Base-by-base conservation (phyloP, 2,113 vertebrate genomes). In the Chamaetylas fuelleborni region DNA sequence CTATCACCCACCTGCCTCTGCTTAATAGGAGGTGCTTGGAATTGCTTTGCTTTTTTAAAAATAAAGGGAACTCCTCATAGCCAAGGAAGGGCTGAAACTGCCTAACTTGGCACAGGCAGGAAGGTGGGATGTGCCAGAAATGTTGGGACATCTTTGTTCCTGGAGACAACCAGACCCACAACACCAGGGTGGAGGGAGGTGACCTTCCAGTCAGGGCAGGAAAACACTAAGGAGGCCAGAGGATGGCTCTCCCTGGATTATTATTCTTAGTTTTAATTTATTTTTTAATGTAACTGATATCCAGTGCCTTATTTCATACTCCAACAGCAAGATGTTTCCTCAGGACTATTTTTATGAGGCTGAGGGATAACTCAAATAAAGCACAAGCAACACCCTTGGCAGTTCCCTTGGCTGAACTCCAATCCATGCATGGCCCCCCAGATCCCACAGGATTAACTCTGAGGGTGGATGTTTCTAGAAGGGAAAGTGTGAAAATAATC, bases 401-500 rank as follows among this genome's bases (percentile, higher is more conserved):
- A 28, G 4, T 8, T 36, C 67, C 36, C 64, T 13, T 22, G 20
- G 56, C 67, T n/a, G 47, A 50, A 10, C 57, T 26, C 4, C 0
- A 8, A 5, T 19, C 9, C 2, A 9, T 4, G 33, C 4, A 25
- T 1, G 16, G 40, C 22, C 33, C 22, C 5, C 36, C 56, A 45
- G 36, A 64, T 50, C 62, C 76, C 80, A 26, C 23, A 13, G 34
- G 20, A 47, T 10, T 64, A 26, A 40, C 31, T 34, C 3, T 8
- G 40, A 3, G 40, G 16, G 33, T 10, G 9, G 14, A 0, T 16
- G 19, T 66, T 74, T 91, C 81, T 94, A 84, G 69, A 87, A 90
- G 43, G 77, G 42, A 94, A 86, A 71, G 51, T 42, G 57, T 57
- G 36, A 51, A 89, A 92, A 54, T n/a, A 33, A 57, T 62, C 79